These are phyloP conservation scores for Oryctes rhinoceros DNA, from an alignment of 1,140 invertebrate species.

Conservation along the genomic window DNA sequence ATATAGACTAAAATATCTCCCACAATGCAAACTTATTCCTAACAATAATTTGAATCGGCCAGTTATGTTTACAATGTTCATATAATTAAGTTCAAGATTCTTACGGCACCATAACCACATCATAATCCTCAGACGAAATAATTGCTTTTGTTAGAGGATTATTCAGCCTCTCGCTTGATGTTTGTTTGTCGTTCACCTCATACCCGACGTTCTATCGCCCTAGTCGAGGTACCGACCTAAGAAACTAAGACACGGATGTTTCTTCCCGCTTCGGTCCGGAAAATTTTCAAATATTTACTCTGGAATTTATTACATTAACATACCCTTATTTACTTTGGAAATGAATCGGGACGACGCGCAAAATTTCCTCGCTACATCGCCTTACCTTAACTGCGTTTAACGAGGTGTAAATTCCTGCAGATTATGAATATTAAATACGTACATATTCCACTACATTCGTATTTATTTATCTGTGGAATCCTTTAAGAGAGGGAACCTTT, in stretches of 20 bases:
- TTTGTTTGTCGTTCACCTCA: no score
- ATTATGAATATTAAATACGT: not conserved
- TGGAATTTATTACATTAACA: conserved; percentile 8
- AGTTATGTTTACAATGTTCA: no score
- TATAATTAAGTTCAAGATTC: no score
- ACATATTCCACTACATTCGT: not conserved
- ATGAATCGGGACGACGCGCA: not conserved
- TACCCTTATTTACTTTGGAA: conserved; percentile 3
- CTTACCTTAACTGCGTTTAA: no score
- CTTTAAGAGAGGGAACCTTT: not conserved
- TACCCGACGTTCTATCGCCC: no score
- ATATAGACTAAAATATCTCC: no score
- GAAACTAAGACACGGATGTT: not conserved
- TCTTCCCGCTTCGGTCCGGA: not conserved
- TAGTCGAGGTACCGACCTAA: not conserved
- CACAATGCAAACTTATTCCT: no score
- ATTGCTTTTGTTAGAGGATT: no score
- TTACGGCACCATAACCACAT: no score
- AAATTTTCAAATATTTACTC: not conserved
- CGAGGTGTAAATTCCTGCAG: not conserved
- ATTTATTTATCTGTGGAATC: not conserved
- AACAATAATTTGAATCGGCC: no score
- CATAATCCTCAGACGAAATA: no score
- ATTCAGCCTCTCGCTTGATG: no score
- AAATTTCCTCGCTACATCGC: not conserved